Conservation (phyloP, 2,113 vertebrate species). For the Nycticorax nycticorax region DNA sequence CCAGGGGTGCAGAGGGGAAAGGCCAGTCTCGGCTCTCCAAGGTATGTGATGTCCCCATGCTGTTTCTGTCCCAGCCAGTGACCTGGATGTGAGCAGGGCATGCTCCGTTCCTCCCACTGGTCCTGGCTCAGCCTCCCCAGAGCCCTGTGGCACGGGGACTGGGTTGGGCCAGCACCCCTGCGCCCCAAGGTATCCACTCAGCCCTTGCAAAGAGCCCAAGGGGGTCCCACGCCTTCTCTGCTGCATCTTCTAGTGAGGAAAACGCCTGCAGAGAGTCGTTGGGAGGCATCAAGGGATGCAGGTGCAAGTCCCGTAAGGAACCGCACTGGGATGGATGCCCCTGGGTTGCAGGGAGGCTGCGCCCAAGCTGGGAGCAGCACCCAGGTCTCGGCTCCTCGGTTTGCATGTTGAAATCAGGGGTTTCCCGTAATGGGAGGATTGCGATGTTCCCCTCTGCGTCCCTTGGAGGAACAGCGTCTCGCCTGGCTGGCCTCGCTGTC, state of each 20-base stretch:
- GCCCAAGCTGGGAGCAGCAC: neutral
- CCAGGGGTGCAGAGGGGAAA: neutral
- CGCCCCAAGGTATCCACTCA: neutral
- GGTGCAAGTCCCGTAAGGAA: neutral
- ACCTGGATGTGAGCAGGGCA: neutral
- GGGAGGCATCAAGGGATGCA: neutral
- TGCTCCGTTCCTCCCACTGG: rapidly evolving
- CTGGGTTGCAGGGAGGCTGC: neutral
- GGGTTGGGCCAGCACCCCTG: neutral
- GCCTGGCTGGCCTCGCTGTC: neutral
- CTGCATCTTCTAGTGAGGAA: neutral
- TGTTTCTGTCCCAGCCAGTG: neutral
- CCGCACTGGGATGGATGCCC: rapidly evolving
- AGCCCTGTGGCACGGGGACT: rapidly evolving
- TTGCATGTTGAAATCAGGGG: rapidly evolving
- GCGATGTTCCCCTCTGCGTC: neutral
- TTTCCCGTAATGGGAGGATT: neutral
- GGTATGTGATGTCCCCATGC: neutral
- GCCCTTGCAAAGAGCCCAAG: neutral
- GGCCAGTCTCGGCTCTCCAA: rapidly evolving
- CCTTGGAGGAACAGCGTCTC: neutral
- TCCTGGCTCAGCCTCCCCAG: neutral
- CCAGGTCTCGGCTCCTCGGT: neutral
- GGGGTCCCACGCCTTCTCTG: neutral
- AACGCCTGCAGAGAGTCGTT: neutral